A percentile compares a stretch with the other conserved stretches of the same genome.
Conservation (phyloP, 2,113 vertebrate species). For the Colius striatus region DNA sequence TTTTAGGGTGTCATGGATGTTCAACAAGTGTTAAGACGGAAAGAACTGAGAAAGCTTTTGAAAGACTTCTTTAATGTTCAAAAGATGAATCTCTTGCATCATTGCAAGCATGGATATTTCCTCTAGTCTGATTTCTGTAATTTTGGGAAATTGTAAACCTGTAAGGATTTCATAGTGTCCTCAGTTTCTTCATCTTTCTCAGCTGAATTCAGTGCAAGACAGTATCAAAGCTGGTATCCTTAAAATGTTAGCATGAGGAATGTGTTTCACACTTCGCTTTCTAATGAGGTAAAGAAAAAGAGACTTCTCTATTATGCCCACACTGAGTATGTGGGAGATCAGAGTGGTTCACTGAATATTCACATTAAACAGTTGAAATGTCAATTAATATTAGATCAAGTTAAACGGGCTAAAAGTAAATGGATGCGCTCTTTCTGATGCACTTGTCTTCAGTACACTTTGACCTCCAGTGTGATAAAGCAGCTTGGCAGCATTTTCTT, state of each 20-base stretch:
- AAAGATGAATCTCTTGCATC: background rate
- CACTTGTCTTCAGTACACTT: background rate
- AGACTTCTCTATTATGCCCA: background rate
- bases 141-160: background rate
- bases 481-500: background rate
- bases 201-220: background rate
- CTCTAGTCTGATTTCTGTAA: background rate
- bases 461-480: background rate
- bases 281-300: constrained; percentile 3
- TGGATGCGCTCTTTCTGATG: background rate
- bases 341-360: background rate
- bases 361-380: background rate
- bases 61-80: background rate
- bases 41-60: background rate
- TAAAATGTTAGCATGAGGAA: background rate
- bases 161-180: background rate
- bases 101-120: background rate
- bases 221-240: background rate
- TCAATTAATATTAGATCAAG: background rate
- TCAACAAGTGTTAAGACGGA: background rate
- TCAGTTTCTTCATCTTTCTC: background rate
- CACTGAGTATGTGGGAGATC: background rate
- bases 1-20: background rate
- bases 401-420: background rate
- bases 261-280: background rate